Evolutionary conservation across 2,797 vertebrate species (phyloP), one percentile per base, ranked within the genome.

Genomic region (Siniperca scherzeri): DNA sequence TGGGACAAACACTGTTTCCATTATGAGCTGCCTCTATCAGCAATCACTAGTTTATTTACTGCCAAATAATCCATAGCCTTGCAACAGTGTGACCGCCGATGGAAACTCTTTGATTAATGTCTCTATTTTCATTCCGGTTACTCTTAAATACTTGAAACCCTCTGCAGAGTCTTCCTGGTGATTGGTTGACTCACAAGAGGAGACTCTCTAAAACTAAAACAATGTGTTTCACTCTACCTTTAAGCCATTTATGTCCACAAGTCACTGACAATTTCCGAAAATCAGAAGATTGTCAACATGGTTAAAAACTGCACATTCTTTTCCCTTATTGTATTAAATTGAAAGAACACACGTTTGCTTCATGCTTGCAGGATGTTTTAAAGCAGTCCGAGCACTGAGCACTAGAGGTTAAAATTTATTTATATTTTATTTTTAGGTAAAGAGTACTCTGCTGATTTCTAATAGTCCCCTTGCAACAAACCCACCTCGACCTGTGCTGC

Each of bases 1-100:
- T 42, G 65, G 30, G n/a, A 61, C 53, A 48, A 74, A 76, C 30
- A n/a, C 22, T 9, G 64, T 60, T 70, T 70, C 52, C n/a, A 77
- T 74, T 66, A 69, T 16, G 12, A 65, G 36, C 68, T 57, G 80
- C n/a, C 40, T 56, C 64, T 61, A 57, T 36, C 36, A 61, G 48
- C 48, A 67, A 74, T 38, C 19, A 48, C 19, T 19, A 11, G 40
- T 53, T 52, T 33, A 50, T 44, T 53, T 66, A 77, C 55, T 40
- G 61, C 48, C 48, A 62, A 70, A 83, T 3, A n/a, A 52, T 8
- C 55, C 59, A 36, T 71, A 19, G 56, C 14, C 5, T 2, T 44
- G 14, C 2, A 19, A 17, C 8, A 55, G 66, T n/a, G 7, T 36
- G 33, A 70, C 19, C 65, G 52, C 5, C 17, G 7, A 42, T 22